phyloP scores from a whole-genome alignment of 2,113 vertebrate species.

The Trachemys scripta region DNA sequence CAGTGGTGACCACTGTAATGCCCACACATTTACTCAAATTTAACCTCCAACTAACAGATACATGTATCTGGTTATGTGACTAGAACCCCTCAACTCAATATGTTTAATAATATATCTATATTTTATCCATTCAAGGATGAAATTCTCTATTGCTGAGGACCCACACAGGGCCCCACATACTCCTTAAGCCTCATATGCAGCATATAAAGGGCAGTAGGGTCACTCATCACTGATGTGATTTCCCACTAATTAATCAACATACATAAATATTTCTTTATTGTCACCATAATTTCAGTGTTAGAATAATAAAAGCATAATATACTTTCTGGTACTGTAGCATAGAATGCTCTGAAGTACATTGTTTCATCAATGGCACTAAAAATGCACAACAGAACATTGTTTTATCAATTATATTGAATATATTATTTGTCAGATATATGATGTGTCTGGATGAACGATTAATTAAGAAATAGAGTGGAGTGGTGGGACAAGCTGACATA shows the following conservation, averaged over 20 bases:
- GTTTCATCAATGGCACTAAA: neutral
- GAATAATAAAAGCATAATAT: neutral
- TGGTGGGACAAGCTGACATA: neutral
- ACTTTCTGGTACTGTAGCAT: neutral
- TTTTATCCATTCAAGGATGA: neutral
- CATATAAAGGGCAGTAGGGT: neutral
- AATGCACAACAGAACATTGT: neutral
- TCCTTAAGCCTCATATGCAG: neutral
- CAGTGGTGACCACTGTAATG: neutral
- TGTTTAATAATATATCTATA: neutral
- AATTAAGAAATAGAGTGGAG: neutral
- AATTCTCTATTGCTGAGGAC: neutral
- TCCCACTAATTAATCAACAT: neutral
- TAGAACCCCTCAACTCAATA: neutral
- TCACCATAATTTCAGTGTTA: neutral
- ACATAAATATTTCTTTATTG: neutral
- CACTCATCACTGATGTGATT: neutral
- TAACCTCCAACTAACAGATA: neutral
- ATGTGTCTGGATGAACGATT: neutral
- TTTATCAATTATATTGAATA: neutral
- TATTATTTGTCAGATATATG: neutral
- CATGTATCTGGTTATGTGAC: neutral
- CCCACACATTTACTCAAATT: neutral
- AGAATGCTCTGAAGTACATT: neutral
- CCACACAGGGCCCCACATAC: neutral